Evolutionary conservation across 2,888 invertebrate species (phyloP).

Genomic region (Lampropteryx suffumata): DNA sequence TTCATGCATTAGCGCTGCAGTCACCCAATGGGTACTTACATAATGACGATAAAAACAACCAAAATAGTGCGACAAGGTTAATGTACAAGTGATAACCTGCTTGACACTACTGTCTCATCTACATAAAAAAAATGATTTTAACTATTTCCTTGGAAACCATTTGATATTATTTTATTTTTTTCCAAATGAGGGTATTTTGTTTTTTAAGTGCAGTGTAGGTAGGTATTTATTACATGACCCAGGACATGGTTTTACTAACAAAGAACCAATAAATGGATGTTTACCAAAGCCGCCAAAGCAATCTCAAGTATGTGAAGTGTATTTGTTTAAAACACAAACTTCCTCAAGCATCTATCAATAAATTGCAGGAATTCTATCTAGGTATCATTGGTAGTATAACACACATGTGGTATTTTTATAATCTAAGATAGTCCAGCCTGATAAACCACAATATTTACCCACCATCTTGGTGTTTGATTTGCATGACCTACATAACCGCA

Average conservation of each 20-base stretch:
- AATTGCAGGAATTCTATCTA: background rate
- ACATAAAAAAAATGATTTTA: background rate
- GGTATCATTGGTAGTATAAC: background rate
- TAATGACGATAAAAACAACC: constrained; percentile 10
- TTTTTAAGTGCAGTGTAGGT: background rate
- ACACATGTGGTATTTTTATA: constrained; percentile 15
- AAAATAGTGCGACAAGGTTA: constrained; percentile 4
- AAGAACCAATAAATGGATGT: background rate
- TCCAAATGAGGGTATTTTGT: background rate
- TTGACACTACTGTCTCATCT: background rate
- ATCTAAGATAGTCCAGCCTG: constrained; percentile 4
- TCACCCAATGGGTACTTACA: constrained; percentile 13
- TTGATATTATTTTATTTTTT: background rate
- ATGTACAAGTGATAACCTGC: background rate
- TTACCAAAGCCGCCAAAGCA: background rate
- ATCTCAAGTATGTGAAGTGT: background rate
- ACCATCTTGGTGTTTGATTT: constrained; percentile 46
- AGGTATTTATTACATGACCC: background rate
- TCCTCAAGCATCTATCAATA: constrained; percentile 7
- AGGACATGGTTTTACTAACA: background rate
- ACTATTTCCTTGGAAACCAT: background rate
- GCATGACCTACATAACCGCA: constrained; percentile 49
- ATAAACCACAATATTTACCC: constrained; percentile 33
- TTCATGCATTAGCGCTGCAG: constrained; percentile 9
- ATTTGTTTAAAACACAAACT: background rate